Conservation (phyloP, 2,888 invertebrate genomes). For the Synanthedon vespiformis region DNA sequence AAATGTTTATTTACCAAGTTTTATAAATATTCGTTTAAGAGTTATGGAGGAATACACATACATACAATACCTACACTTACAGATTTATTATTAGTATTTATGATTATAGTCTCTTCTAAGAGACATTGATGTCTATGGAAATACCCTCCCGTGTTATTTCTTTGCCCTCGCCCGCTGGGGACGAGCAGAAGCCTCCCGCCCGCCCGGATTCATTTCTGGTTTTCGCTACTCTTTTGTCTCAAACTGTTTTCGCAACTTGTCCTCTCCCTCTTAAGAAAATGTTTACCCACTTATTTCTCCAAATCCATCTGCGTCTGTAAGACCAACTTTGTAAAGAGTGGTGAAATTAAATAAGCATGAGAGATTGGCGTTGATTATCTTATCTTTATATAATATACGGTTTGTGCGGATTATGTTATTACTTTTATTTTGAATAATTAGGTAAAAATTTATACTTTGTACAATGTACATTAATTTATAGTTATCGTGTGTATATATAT, state of each 20-base stretch:
- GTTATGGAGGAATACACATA: too few species aligned
- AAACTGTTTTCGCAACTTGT: constrained; percentile 59
- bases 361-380: background rate
- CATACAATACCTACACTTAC: too few species aligned
- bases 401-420: too few species aligned
- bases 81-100: too few species aligned
- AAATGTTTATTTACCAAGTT: too few species aligned
- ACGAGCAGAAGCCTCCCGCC: constrained; percentile 42
- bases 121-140: constrained; percentile 19
- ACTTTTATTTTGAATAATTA: too few species aligned
- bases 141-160: constrained; percentile 36
- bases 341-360: background rate
- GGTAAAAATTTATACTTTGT: too few species aligned
- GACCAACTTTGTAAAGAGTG: background rate
- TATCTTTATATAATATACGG: too few species aligned
- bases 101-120: background rate
- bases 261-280: constrained; percentile 34
- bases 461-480: too few species aligned
- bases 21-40: too few species aligned
- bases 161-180: constrained; percentile 29
- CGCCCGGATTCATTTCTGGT: constrained; percentile 65
- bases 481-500: too few species aligned
- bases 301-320: background rate
- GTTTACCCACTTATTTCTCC: constrained; percentile 21
- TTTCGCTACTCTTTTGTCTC: constrained; percentile 66